Conservation (phyloP, 1,140 invertebrate species). For the Papilio machaon region DNA sequence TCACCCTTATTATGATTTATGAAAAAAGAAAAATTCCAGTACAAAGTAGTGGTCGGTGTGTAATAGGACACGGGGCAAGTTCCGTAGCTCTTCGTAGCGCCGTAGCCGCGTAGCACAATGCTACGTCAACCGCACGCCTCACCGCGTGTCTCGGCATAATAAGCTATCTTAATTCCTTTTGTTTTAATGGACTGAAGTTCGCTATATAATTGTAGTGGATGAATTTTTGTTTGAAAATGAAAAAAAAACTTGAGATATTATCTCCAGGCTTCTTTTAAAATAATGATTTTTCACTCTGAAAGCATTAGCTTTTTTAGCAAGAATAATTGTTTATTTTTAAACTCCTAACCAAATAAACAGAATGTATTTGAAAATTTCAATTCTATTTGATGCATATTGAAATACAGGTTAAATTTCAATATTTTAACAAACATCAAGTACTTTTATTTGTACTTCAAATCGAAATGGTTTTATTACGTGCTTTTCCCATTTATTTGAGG, state of each 20-base stretch:
- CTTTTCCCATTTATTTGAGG: constrained; percentile 23
- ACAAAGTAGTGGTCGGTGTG: constrained; percentile 40
- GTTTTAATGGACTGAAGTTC: constrained; percentile 48
- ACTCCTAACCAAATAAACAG: neutral
- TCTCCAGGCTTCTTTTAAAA: constrained; percentile 16
- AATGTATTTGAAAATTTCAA: neutral
- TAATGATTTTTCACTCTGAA: neutral
- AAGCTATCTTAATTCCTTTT: constrained; percentile 66
- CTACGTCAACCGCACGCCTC: constrained; percentile 45
- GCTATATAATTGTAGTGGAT: constrained; percentile 31
- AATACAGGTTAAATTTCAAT: constrained; percentile 1
- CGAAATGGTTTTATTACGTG: constrained; percentile 22
- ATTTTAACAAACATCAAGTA: constrained; percentile 16
- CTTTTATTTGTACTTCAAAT: constrained; percentile 25
- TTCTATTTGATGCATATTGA: neutral
- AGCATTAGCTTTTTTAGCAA: neutral
- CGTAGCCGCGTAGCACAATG: constrained; percentile 41
- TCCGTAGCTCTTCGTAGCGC: constrained; percentile 45
- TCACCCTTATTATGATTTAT: neutral
- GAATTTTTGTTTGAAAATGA: constrained; percentile 32
- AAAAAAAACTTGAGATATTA: constrained; percentile 22
- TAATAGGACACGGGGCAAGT: constrained; percentile 35
- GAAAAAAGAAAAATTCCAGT: neutral
- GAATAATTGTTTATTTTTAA: neutral
- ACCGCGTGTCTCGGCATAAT: constrained; percentile 59